Base-by-base conservation (phyloP, 2,797 vertebrate species). In the Centroberyx gerrardi region DNA sequence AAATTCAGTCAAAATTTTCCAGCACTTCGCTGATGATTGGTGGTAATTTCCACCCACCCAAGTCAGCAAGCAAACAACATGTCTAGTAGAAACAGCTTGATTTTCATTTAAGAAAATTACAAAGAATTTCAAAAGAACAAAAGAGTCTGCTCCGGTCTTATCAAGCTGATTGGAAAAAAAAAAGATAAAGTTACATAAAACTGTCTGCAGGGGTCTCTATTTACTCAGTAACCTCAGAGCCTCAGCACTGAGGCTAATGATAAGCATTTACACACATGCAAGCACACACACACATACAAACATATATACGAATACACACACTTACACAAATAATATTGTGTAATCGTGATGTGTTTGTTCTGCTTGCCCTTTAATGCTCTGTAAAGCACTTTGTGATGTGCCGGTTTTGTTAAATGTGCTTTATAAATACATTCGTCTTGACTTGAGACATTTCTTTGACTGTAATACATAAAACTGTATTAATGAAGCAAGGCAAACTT, bases 171-270 rank as follows among this genome's bases (percentile, higher is more conserved):
- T 12, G 10, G 1, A 4, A 18, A 31, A 38, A 60, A 76, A 69
- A 22, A 69, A 59, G 64, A 69, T 56, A 66, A 22, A 61, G 40
- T 69, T 90, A 82, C 87, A 83, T 63, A 15, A 58, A 76, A 22
- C 82, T 63, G 82, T 85, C 95, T 93, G 91, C 86, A 95, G 95
- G 87, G 93, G 95, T 94, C 90, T 93, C 93, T 89, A 81, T 93
- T 93, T 87, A 83, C 91, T 81, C 82, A 93, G 76, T 85, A 91
- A 92, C 87, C 27, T 68, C 31, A 15, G 31, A 76, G 51, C 17
- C 61, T 72, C 14, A 38, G 49, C 15, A 58, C 15, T 78, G 14
- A 68, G 44, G 72, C 49, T 72, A n/a, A 53, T 9, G 15, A 49
- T 53, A 49, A 66, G 28, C 42, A 66, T 46, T 62, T 71, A 8